Evolutionary conservation across 2,113 vertebrate genomes (phyloP).

Genomic region (Myiagra hebetior): DNA sequence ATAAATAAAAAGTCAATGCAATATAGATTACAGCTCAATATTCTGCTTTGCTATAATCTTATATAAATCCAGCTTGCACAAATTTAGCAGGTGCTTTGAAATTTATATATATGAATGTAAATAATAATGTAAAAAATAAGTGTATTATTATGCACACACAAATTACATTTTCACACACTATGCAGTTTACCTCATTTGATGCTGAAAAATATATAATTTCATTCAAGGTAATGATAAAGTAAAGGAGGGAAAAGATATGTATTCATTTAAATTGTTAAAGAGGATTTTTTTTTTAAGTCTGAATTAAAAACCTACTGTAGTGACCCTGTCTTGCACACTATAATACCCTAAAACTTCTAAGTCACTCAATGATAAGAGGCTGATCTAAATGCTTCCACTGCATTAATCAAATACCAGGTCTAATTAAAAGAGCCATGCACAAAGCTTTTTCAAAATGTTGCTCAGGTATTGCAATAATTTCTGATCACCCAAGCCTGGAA

Average conservation of each 20-base stretch:
- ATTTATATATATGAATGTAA: slow-evolving; percentile 21
- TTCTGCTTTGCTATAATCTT: neutral
- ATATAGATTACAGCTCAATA: neutral
- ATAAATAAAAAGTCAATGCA: slow-evolving; percentile 33
- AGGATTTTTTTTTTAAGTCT: slow-evolving; percentile 42
- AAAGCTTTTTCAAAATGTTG: slow-evolving; percentile 99
- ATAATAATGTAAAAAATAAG: too few relatives aligned
- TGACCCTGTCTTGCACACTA: slow-evolving; percentile 87
- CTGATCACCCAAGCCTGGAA: slow-evolving; percentile 99
- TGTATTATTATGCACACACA: slow-evolving; percentile 20
- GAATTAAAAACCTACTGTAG: slow-evolving; percentile 73
- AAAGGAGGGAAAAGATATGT: slow-evolving; percentile 30
- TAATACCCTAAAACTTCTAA: slow-evolving; percentile 92
- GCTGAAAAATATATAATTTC: slow-evolving; percentile 1
- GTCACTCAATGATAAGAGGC: slow-evolving; percentile 97
- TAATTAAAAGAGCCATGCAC: slow-evolving; percentile 99
- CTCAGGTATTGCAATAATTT: slow-evolving; percentile 99
- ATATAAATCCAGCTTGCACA: slow-evolving; percentile 18
- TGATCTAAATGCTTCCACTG: slow-evolving; percentile 92
- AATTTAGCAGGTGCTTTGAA: slow-evolving; percentile 20
- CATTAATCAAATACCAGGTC: slow-evolving; percentile 99
- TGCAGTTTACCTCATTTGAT: neutral
- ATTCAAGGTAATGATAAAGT: slow-evolving; percentile 29
- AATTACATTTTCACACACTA: neutral
- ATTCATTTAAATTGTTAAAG: slow-evolving; percentile 58